Evolutionary conservation across 2,888 invertebrate genomes (phyloP), one percentile per base, ranked within the genome.

Genomic region (Dasypogon diadema): DNA sequence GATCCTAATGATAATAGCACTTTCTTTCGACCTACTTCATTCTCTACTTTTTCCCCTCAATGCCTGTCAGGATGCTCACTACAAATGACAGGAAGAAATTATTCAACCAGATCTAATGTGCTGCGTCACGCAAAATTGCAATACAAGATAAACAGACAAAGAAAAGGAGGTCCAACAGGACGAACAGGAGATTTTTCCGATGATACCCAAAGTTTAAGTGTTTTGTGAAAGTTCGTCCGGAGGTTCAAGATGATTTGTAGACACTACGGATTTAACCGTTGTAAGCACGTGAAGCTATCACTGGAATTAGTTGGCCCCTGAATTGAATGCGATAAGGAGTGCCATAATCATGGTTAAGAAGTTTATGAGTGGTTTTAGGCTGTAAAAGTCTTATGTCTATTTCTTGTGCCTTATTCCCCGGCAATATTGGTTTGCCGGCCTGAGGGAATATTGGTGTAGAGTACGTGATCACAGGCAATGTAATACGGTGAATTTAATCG

Each of bases 91-190:
- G 60, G 60, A 60, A 60, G 18, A n/a, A 60, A 60, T 60, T 60
- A 60, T 60, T 60, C 60, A 60, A 42, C 37, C 60, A 60, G 37
- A 37, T 60, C 60, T 60, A 60, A 60, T 60, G 60, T 60, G 60
- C 37, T 34, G 60, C 60, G 60, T 60, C 60, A 60, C 60, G 60
- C 60, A 60, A 60, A 60, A 60, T 60, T 60, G 60, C 37, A 60
- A 60, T 60, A 60, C 42, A 60, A 60, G 34, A 60, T 60, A 60
- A 60, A 60, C 60, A 60, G 37, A 60, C 37, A 60, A 60, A 60
- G 60, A 60, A 60, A 37, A 21, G 37, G 10, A 60, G 37, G 14
- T 42, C 60, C 37, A 18, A 37, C 10, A 21, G 26, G 37, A 37
- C 60, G 34, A 14, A 37, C 60, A 34, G 37, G n/a, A 37, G 60